Conservation (phyloP, 2,113 vertebrate genomes). For the Chrysochloris asiatica region DNA sequence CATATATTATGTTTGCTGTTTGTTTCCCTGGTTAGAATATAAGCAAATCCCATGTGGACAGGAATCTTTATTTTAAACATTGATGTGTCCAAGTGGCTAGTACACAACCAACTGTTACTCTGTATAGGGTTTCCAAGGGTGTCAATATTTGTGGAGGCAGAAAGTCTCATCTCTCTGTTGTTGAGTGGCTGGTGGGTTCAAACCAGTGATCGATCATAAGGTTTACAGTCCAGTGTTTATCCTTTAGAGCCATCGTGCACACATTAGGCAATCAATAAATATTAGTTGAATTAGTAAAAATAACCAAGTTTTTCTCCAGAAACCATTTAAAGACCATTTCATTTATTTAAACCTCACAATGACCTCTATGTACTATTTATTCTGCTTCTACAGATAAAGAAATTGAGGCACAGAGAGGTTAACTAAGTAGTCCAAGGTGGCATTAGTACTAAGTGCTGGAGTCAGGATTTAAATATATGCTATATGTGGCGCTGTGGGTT, state of each 20-base stretch:
- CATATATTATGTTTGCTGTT: not conserved
- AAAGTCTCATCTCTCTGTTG: too few species aligned
- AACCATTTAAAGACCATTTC: slow-evolving; percentile 9
- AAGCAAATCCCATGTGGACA: not conserved
- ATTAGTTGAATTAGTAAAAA: not conserved
- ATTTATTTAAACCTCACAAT: slow-evolving; percentile 34
- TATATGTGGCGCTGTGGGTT: too few species aligned
- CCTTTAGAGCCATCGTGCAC: too few species aligned
- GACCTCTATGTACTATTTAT: not conserved
- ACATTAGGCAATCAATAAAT: slow-evolving; percentile 13
- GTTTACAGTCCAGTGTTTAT: too few species aligned
- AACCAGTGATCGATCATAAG: too few species aligned
- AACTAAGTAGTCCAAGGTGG: not conserved
- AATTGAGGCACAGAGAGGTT: not conserved
- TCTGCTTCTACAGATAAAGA: slow-evolving; percentile 30
- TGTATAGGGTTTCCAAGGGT: too few species aligned
- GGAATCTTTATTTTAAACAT: not conserved
- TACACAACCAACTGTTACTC: too few species aligned
- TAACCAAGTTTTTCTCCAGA: not conserved
- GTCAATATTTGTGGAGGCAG: too few species aligned
- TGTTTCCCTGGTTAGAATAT: slow-evolving; percentile 15
- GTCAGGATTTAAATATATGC: slow-evolving; percentile 12
- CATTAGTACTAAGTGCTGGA: not conserved
- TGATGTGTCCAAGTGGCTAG: not conserved
- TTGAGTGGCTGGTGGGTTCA: too few species aligned